Evolutionary conservation across 2,797 vertebrate genomes (phyloP), one percentile per base, ranked within the genome.

Genomic region (Anniella stebbinsi): DNA sequence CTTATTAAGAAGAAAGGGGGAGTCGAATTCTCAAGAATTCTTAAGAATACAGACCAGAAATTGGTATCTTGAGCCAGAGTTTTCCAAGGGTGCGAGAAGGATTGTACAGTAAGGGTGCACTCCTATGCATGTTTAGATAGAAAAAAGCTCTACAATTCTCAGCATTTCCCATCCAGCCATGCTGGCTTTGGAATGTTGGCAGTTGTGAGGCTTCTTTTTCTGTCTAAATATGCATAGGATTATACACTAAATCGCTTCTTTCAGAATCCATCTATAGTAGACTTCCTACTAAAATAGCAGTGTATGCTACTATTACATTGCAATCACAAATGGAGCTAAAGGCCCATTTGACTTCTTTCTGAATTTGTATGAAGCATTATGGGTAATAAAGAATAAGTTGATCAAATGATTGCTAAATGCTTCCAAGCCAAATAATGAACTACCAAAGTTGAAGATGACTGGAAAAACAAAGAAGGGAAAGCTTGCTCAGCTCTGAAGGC

Each of bases 341-440:
- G n/a, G n/a, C n/a, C n/a, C 73, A n/a, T 67, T 69, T 80, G 36
- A 48, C 21, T 63, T 51, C 6, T 80, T 63, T 18, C 60, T 41
- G 18, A 12, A 60, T 82, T 25, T 90, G 28, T 77, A 28, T 9
- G 18, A 17, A 41, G 57, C 25, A 18, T 82, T 21, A 12, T 69
- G 30, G 18, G 57, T 77, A 90, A 67, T 45, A 83, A 76, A 86
- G 36, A 36, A 66, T 86, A 38, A 80, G 11, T 69, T 86, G 57
- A 57, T 60, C 28, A 72, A n/a, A 77, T 76, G 23, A 23, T 36
- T 84, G 4, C 25, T 48, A 28, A 66, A 73, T 41, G 23, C 4
- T 73, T 76, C 21, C 21, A n/a, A 25, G 11, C 11, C 45, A 21
- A 3, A 54, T 69, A 67, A 54, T 69, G 54, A 33, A 51, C 4